phyloP scores from a whole-genome alignment of 2,113 vertebrate species.

The Tiliqua scincoides region DNA sequence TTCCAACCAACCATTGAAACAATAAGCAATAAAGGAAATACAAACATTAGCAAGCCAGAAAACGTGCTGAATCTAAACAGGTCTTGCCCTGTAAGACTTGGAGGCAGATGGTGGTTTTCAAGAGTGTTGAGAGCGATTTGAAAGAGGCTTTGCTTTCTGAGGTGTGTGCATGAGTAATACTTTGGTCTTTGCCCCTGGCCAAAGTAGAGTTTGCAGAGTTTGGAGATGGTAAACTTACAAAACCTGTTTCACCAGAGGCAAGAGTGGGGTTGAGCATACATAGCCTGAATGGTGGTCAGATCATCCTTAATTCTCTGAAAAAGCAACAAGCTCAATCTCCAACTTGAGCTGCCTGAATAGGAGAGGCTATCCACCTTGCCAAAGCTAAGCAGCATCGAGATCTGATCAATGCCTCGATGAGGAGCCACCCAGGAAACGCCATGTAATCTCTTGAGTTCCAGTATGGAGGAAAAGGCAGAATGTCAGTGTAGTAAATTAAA shows the following conservation, averaged over 20 bases:
- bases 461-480: too few relatives aligned
- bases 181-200: neutral
- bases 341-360: too few relatives aligned
- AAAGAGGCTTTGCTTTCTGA: neutral
- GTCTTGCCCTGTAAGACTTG: neutral
- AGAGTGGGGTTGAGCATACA: neutral
- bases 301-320: neutral
- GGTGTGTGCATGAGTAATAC: neutral
- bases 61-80: neutral
- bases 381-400: too few relatives aligned
- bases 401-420: too few relatives aligned
- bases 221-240: neutral
- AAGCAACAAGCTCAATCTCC: neutral
- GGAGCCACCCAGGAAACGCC: too few relatives aligned
- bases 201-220: neutral
- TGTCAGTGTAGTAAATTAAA: too few relatives aligned
- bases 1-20: neutral
- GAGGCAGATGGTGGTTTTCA: neutral
- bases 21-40: neutral
- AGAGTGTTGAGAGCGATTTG: neutral
- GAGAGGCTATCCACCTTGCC: too few relatives aligned
- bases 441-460: too few relatives aligned
- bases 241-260: neutral
- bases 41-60: neutral
- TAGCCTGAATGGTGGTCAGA: neutral